Evolutionary conservation across 2,888 invertebrate species (phyloP).

Genomic region (Catocala nupta): DNA sequence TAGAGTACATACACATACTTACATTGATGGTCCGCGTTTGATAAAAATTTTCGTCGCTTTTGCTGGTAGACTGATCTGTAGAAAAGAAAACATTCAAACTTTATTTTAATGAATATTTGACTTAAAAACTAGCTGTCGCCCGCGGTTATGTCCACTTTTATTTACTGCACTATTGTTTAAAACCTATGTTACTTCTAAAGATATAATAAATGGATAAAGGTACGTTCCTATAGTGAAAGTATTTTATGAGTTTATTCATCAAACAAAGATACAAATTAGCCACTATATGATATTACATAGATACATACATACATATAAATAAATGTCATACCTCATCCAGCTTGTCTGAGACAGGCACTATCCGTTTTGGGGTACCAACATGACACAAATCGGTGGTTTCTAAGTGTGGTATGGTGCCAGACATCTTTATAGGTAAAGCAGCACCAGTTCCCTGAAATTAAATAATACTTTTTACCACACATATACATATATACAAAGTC

Average conservation of each 20-base stretch:
- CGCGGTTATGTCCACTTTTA: too few relatives aligned
- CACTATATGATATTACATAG: too few relatives aligned
- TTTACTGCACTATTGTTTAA: too few relatives aligned
- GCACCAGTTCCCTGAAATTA: conserved; percentile 29
- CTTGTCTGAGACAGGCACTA: conserved; percentile 28
- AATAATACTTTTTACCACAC: not conserved
- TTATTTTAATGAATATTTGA: too few relatives aligned
- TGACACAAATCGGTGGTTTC: conserved; percentile 35
- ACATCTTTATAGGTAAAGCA: conserved; percentile 29
- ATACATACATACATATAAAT: not conserved
- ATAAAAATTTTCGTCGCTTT: conserved; percentile 64
- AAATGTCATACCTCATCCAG: conserved; percentile 23
- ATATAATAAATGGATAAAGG: too few relatives aligned
- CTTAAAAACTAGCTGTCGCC: too few relatives aligned
- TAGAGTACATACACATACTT: conserved; percentile 32
- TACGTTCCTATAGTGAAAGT: too few relatives aligned
- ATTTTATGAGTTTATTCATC: too few relatives aligned
- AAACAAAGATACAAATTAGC: not conserved
- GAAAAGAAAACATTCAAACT: conserved; percentile 21
- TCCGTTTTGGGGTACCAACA: conserved; percentile 25
- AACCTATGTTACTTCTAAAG: too few relatives aligned
- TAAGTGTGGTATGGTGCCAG: conserved; percentile 31
- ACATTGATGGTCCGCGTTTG: conserved; percentile 55
- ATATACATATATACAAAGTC: not conserved
- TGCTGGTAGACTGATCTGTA: conserved; percentile 60